Evolutionary conservation across 2,888 invertebrate species (phyloP).

Genomic region (Rhagophthalmus giganteus): DNA sequence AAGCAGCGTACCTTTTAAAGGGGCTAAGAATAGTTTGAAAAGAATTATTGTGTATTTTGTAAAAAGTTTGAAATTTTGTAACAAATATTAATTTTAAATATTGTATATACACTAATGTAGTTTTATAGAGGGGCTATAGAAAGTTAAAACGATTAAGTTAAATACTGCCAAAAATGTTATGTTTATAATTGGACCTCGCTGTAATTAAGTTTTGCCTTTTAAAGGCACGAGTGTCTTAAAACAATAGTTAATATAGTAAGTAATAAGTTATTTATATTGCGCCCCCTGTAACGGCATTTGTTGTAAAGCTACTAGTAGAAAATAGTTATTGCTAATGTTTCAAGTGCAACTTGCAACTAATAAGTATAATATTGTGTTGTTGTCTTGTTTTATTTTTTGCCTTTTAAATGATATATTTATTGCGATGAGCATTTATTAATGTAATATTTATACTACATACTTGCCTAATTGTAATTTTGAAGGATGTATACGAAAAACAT

Average conservation of each 20-base stretch:
- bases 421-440: conserved; percentile 14
- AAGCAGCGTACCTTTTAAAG: conserved; percentile 15
- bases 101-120: conserved; percentile 18
- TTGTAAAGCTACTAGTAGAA: conserved; percentile 21
- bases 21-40: conserved; percentile 9
- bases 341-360: conserved; percentile 24
- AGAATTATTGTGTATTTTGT: conserved; percentile 13
- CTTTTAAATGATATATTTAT: conserved; percentile 18
- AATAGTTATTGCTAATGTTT: conserved; percentile 19
- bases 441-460: conserved; percentile 14
- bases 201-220: conserved; percentile 7
- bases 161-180: conserved; percentile 9
- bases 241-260: conserved; percentile 2
- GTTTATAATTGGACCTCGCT: conserved; percentile 9
- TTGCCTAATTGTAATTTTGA: conserved; percentile 22
- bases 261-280: conserved; percentile 7
- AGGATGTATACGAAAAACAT: conserved; percentile 15
- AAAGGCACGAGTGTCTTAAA: conserved; percentile 16
- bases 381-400: conserved; percentile 14
- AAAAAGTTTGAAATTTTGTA: conserved; percentile 13
- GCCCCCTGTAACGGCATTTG: conserved; percentile 13
- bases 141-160: conserved; percentile 2
- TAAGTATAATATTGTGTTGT: conserved; percentile 19
- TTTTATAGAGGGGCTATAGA: conserved; percentile 8
- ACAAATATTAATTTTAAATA: conserved; percentile 7